Percentiles rank a stretch among this genome's conserved stretches.
Evolutionary conservation across 2,888 invertebrate genomes (phyloP).

Genomic region (Eristalinus sepulchralis): DNA sequence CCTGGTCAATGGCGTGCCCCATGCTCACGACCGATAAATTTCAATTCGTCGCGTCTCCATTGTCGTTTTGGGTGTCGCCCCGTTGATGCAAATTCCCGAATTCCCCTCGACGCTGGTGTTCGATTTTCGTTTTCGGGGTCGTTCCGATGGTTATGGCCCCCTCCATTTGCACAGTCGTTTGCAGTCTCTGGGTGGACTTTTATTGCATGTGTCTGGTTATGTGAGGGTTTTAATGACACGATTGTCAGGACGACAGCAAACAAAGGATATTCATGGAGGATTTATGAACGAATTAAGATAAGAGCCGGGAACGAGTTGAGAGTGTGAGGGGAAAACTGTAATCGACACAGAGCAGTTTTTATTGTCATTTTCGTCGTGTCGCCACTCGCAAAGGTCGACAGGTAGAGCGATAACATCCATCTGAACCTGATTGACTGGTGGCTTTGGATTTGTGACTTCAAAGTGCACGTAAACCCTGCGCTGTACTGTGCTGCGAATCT

Average conservation of each 20-base stretch:
- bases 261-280: constrained; percentile 41
- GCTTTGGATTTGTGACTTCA: constrained; percentile 4
- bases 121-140: constrained; percentile 32
- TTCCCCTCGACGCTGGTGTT: neutral
- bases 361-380: constrained; percentile 1
- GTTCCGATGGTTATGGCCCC: neutral
- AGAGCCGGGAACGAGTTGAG: neutral
- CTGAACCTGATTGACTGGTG: constrained; percentile 30
- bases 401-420: constrained; percentile 9
- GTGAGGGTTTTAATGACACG: constrained; percentile 40
- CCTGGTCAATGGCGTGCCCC: constrained; percentile 37
- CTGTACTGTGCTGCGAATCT: neutral
- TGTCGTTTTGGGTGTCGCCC: constrained; percentile 23
- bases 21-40: constrained; percentile 50
- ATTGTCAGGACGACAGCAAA: constrained; percentile 50
- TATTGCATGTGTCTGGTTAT: constrained; percentile 40
- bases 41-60: constrained; percentile 40
- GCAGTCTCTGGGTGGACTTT: constrained; percentile 8
- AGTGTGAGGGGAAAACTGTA: neutral
- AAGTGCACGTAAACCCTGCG: constrained; percentile 34
- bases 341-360: neutral
- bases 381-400: neutral
- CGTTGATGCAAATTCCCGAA: constrained; percentile 33
- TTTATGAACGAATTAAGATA: constrained; percentile 51
- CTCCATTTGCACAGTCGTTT: neutral